Base-by-base conservation (phyloP, 2,797 vertebrate species). In the Halcyon smyrnensis region DNA sequence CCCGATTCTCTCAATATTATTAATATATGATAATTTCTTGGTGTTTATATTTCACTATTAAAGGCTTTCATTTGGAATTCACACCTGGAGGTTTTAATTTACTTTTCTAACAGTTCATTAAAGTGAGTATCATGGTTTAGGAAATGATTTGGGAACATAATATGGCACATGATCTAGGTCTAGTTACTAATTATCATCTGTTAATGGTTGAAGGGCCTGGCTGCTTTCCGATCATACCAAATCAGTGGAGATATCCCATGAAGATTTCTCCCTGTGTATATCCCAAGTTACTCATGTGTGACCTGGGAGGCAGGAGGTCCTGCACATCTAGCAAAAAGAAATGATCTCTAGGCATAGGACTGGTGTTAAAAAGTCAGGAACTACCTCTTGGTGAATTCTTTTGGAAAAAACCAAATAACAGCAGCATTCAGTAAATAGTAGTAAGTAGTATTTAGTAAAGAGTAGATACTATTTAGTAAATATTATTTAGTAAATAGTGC, bases 41-140 rank as follows among this genome's bases (percentile, higher is more conserved):
- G 28, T 93, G 54, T 45, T 24, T 67, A 70, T 87, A 9, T 63
- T 87, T 90, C 92, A 45, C 77, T 70, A 51, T 63, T 67, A 82
- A 93, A 65, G 0, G 1, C 48, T 67, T 95, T 79, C n/a, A 87
- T 90, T 93, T 95, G 45, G 39, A 80, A 92, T 87, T 92, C 67
- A 70, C 28, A 95, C 68, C 71, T 78, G 71, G 48, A 93, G 89
- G 69, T 91, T 94, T 93, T 87, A 1, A 77, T 95, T 84, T 96
- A 67, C 43, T 92, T 87, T 93, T 83, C 60, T 92, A 95, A 89
- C 6, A 2, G 36, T 50, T 96, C 89, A 80, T 89, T 94, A 69
- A 90, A 84, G 32, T 2, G 1, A 82, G 16, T 69, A 64, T 76
- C 23, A 21, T 37, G 39, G 74, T 46, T 73, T 67, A 92, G 64